Conservation (phyloP, 2,797 vertebrate genomes). For the Loris lydekkerianus region DNA sequence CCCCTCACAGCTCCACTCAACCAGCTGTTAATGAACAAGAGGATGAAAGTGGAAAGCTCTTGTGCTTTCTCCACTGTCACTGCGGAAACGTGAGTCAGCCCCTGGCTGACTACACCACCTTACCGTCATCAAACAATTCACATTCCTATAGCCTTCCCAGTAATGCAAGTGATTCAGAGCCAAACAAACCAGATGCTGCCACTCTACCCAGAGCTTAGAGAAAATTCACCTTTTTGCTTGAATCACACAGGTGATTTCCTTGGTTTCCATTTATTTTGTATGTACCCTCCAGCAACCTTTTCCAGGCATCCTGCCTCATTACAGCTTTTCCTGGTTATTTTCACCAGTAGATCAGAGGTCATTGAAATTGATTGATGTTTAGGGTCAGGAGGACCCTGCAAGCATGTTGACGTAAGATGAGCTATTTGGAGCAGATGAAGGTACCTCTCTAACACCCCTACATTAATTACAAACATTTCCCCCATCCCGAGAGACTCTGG, state of each 20-base stretch:
- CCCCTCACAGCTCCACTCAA: not conserved
- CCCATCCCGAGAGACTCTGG: not conserved
- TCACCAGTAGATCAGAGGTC: not conserved
- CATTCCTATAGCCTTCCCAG: not conserved
- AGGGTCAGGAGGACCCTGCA: not conserved
- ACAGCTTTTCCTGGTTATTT: not conserved
- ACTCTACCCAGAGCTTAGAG: not conserved
- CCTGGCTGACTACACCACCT: not conserved
- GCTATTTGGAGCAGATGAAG: not conserved
- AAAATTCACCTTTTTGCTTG: not conserved
- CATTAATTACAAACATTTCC: not conserved
- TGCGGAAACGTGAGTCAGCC: not conserved
- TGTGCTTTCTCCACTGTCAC: not conserved
- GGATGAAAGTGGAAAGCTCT: not conserved
- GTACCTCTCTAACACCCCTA: not conserved
- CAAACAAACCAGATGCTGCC: not conserved
- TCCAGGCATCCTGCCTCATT: not conserved
- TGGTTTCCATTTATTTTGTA: not conserved
- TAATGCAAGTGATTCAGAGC: not conserved
- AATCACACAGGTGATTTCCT: not conserved
- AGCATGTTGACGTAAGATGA: not conserved
- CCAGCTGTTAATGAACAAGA: not conserved
- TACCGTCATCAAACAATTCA: not conserved
- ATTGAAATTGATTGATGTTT: slow-evolving; percentile 50
- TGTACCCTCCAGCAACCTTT: not conserved